Conservation (phyloP, 2,888 invertebrate genomes). For the Saturnia pavonia region DNA sequence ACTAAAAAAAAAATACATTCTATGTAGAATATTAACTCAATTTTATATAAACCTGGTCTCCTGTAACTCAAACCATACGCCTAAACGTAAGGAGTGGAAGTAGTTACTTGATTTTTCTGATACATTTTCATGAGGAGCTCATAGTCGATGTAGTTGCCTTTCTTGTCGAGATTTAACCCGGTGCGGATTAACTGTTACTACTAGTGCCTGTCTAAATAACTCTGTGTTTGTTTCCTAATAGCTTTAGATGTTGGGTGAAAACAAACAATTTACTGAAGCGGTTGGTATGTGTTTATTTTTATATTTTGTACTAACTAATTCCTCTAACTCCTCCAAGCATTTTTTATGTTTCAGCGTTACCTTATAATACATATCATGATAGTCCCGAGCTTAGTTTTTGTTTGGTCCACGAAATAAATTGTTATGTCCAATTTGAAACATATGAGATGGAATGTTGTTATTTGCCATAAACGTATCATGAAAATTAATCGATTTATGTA, state of each 20-base stretch:
- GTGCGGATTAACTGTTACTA: constrained; percentile 58
- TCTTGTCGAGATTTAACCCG: constrained; percentile 57
- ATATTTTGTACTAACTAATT: neutral
- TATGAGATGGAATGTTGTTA: too few relatives aligned
- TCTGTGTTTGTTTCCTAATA: neutral
- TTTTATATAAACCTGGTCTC: constrained; percentile 16
- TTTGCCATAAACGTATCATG: too few relatives aligned
- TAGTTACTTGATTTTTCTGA: constrained; percentile 78
- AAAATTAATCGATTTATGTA: too few relatives aligned
- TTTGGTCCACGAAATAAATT: too few relatives aligned
- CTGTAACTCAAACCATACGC: constrained; percentile 47
- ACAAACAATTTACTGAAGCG: neutral
- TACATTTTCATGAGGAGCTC: constrained; percentile 79
- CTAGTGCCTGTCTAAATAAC: constrained; percentile 8
- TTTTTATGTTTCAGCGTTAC: too few relatives aligned
- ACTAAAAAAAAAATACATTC: neutral
- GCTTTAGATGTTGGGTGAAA: neutral
- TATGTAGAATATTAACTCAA: neutral
- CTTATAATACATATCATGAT: too few relatives aligned
- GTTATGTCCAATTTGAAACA: too few relatives aligned
- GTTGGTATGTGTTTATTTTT: neutral
- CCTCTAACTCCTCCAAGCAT: too few relatives aligned
- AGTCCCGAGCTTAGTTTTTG: too few relatives aligned
- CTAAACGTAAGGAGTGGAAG: constrained; percentile 50
- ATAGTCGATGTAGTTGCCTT: constrained; percentile 48